Percentiles rank a stretch among this genome's conserved stretches.
Evolutionary conservation across 2,888 invertebrate species (phyloP).

Genomic region (Caenorhabditis imperialis): DNA sequence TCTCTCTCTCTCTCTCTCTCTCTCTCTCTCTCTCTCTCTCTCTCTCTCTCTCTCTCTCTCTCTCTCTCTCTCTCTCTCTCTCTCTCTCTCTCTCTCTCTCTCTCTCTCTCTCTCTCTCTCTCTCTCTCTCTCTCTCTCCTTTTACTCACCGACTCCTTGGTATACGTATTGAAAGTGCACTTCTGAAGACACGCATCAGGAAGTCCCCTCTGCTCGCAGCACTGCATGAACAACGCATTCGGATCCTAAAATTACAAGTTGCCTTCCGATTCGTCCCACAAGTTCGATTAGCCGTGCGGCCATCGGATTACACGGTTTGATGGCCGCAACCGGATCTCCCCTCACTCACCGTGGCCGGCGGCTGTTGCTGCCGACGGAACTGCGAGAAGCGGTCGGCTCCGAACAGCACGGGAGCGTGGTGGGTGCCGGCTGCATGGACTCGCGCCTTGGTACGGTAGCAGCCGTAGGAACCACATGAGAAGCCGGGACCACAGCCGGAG

Average conservation of each 20-base stretch:
- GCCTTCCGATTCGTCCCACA: background rate
- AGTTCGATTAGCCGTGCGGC: slow-evolving; percentile 45
- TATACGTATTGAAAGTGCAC: slow-evolving; percentile 75
- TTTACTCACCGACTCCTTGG: slow-evolving; percentile 72
- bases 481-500: slow-evolving; percentile 65
- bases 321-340: slow-evolving; percentile 15
- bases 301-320: slow-evolving; percentile 53
- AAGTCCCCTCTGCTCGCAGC: slow-evolving; percentile 74
- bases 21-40: no score
- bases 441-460: slow-evolving; percentile 64
- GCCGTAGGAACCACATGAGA: slow-evolving; percentile 65
- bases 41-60: no score
- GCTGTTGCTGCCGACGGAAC: slow-evolving; percentile 52
- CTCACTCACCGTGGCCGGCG: slow-evolving; percentile 43
- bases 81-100: no score
- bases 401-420: slow-evolving; percentile 53
- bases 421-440: slow-evolving; percentile 56
- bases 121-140: no score
- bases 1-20: no score
- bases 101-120: no score
- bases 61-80: no score
- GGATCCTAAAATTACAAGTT: slow-evolving; percentile 61
- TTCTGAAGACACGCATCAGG: slow-evolving; percentile 76
- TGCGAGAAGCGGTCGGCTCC: slow-evolving; percentile 63
- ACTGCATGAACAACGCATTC: slow-evolving; percentile 72